These are phyloP conservation scores for Mixornis gularis DNA, from an alignment of 2,113 vertebrate species.

Conservation along the genomic window DNA sequence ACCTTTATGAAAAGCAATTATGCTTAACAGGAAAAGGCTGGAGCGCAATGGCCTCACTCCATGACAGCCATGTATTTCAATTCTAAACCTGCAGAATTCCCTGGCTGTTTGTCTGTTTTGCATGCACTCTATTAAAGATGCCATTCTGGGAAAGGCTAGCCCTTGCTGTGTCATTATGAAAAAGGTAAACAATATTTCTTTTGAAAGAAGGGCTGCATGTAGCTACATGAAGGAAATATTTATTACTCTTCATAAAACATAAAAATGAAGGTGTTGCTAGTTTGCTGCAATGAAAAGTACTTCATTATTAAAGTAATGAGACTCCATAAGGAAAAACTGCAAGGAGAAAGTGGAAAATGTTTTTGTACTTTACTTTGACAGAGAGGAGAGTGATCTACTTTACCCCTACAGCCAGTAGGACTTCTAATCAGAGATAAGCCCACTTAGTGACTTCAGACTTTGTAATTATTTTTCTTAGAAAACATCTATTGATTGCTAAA, in stretches of 20 bases:
- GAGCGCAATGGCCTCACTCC: conserved; percentile 27
- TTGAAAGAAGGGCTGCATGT: conserved; percentile 32
- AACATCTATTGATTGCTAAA: neutral
- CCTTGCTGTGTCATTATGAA: conserved; percentile 40
- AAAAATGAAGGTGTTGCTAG: conserved; percentile 17
- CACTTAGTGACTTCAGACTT: neutral
- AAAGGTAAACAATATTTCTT: conserved; percentile 64
- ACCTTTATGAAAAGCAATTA: conserved; percentile 61
- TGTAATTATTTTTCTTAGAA: neutral
- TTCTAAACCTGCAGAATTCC: conserved; percentile 45
- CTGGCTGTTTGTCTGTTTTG: conserved; percentile 47
- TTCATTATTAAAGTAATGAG: conserved; percentile 31
- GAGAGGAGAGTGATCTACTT: neutral
- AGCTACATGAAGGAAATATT: conserved; percentile 47
- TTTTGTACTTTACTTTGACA: neutral
- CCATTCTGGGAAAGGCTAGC: conserved; percentile 42
- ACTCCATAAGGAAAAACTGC: neutral
- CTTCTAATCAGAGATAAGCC: neutral
- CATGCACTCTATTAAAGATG: conserved; percentile 52
- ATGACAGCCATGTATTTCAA: conserved; percentile 42
- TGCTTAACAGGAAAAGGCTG: conserved; percentile 55
- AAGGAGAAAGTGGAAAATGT: neutral
- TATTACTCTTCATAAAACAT: conserved; percentile 29
- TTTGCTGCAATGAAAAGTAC: neutral
- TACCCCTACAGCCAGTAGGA: neutral